These are phyloP conservation scores for Scomber scombrus DNA, from an alignment of 2,113 vertebrate species.

Conservation along the genomic window DNA sequence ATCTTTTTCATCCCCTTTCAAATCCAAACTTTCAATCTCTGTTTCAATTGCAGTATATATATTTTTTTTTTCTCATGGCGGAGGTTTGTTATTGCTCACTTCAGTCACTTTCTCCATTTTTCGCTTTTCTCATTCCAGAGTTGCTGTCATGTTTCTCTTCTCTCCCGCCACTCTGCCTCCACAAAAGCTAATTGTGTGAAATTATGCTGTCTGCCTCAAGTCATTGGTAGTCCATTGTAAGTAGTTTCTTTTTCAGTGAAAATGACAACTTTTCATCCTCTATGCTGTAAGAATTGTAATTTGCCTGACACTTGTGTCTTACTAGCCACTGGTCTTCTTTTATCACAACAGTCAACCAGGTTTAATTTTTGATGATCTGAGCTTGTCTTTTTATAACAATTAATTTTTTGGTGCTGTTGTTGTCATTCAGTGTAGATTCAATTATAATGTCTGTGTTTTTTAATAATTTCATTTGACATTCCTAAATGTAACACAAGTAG, in stretches of 20 bases:
- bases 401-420: not conserved
- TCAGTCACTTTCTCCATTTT: conserved; percentile 44
- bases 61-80: conserved; percentile 16
- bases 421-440: not conserved
- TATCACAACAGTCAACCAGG: conserved; percentile 35
- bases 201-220: conserved; percentile 74
- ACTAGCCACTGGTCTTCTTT: conserved; percentile 39
- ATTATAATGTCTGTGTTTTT: not conserved
- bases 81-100: conserved; percentile 55
- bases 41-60: conserved; percentile 39
- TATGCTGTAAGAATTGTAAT: conserved; percentile 45
- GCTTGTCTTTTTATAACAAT: conserved; percentile 10
- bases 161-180: conserved; percentile 54
- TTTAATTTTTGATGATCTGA: conserved; percentile 31
- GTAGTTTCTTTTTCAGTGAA: conserved; percentile 62
- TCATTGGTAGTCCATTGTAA: conserved; percentile 67
- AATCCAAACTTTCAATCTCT: conserved; percentile 37
- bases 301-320: conserved; percentile 62
- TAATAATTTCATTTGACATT: not conserved
- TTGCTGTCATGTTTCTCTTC: conserved; percentile 63
- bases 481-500: not conserved
- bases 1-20: conserved; percentile 31
- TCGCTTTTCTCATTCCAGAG: conserved; percentile 65
- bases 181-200: conserved; percentile 77
- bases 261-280: conserved; percentile 62